Evolutionary conservation across 2,797 vertebrate genomes (phyloP), one percentile per base, ranked within the genome.

Genomic region (Thamnophis elegans): DNA sequence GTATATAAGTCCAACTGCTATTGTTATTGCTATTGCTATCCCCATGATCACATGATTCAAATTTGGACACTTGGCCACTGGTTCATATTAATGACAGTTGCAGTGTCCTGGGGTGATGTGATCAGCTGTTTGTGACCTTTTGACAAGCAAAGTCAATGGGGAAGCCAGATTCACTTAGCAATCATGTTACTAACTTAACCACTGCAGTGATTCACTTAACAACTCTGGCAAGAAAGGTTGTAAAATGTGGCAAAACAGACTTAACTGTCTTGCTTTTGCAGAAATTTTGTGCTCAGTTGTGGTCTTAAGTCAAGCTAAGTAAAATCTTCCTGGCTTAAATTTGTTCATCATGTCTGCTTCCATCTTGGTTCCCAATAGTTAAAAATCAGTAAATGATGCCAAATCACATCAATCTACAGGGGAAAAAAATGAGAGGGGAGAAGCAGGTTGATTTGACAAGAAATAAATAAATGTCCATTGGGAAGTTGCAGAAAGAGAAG

Each of bases 361-460:
- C 94, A 92, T 62, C n/a, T 90, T 13, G 3, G 55, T 94, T 88
- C 94, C 90, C 47, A 42, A 42, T 26, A 7, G 55, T 85, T 92
- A 88, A 85, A 85, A 94, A 16, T 0, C 7, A 20, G 0, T 11
- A 87, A 93, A 87, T 5, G 54, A 36, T 73, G 89, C 85, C 89
- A 90, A 73, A 78, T 78, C 10, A 13, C 89, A 88, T 60, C 85
- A 87, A 36, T 89, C 42, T 78, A 60, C 85, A 59, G 22, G 22
- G n/a, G n/a, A n/a, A 87, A 87, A 54, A 22, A 60, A 87, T 32
- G 32, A 60, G 10, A 47, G 59, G 18, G 59, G 10, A 26, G 28
- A 73, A 59, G 89, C 62, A 1, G 55, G 0, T 5, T 54, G 12
- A 22, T 65, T 36, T 28, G 47, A 78, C 73, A 85, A 51, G 22